phyloP scores from a whole-genome alignment of 2,797 vertebrate species.

The Pantherophis vulpinus region DNA sequence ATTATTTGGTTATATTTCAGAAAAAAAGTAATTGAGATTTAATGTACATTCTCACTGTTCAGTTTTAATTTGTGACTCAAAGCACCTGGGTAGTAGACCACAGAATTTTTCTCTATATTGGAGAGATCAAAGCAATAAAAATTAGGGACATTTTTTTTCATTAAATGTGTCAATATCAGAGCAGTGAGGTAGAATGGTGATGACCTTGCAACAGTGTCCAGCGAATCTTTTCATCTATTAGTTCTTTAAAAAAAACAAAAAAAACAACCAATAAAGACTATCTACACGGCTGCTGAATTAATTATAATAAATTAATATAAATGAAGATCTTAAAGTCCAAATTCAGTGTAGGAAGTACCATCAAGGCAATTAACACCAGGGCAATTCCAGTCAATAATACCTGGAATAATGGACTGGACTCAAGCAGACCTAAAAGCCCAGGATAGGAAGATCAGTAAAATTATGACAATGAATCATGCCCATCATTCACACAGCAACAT shows the following conservation, averaged over 20 bases:
- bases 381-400: background rate
- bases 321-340: background rate
- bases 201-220: slow-evolving; percentile 9
- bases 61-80: slow-evolving; percentile 43
- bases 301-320: background rate
- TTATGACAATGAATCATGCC: background rate
- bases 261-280: background rate
- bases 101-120: background rate
- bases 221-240: background rate
- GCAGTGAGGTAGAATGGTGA: background rate
- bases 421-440: background rate
- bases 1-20: slow-evolving; percentile 48
- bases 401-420: background rate
- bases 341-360: background rate
- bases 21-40: slow-evolving; percentile 53
- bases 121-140: background rate
- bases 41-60: slow-evolving; percentile 47
- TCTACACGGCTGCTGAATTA: background rate
- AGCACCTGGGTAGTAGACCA: background rate
- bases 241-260: background rate
- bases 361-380: background rate
- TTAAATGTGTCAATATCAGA: background rate
- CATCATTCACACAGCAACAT: background rate
- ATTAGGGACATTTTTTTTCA: background rate
- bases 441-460: background rate